Evolutionary conservation across 2,113 vertebrate species (phyloP).

Genomic region (Cebus imitator): DNA sequence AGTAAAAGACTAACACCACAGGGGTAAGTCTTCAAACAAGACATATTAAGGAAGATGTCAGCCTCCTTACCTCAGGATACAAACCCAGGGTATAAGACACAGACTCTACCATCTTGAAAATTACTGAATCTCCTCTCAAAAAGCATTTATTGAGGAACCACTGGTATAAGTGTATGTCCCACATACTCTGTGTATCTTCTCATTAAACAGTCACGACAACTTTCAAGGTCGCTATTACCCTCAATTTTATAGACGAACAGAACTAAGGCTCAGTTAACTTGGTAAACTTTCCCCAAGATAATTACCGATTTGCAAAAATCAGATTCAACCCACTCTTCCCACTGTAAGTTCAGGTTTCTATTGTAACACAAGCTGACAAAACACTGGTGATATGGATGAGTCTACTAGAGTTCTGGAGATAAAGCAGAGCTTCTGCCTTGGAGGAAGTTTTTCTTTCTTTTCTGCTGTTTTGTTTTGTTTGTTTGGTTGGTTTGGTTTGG

Average conservation of each 20-base stretch:
- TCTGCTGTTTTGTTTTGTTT: background rate
- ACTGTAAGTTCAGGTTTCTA: background rate
- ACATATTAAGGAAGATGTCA: background rate
- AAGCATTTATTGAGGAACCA: background rate
- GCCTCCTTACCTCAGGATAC: background rate
- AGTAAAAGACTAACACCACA: background rate
- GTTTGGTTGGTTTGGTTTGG: too few relatives aligned
- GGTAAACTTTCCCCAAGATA: background rate
- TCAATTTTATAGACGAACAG: background rate
- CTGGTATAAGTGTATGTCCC: background rate
- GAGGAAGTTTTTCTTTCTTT: background rate
- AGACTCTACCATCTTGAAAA: background rate
- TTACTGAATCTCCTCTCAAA: background rate
- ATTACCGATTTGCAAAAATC: background rate
- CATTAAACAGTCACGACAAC: background rate
- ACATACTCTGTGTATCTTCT: background rate
- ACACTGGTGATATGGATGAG: background rate
- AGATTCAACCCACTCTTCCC: background rate
- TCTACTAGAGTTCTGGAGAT: background rate
- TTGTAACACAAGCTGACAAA: slow-evolving; percentile 24
- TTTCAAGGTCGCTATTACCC: background rate
- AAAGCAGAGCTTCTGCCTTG: background rate
- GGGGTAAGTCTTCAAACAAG: background rate
- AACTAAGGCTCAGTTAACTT: background rate
- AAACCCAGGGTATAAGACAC: background rate